Percentiles rank a stretch among this genome's conserved stretches.
Conservation (phyloP, 2,797 vertebrate genomes). For the Anolis apletophallus region DNA sequence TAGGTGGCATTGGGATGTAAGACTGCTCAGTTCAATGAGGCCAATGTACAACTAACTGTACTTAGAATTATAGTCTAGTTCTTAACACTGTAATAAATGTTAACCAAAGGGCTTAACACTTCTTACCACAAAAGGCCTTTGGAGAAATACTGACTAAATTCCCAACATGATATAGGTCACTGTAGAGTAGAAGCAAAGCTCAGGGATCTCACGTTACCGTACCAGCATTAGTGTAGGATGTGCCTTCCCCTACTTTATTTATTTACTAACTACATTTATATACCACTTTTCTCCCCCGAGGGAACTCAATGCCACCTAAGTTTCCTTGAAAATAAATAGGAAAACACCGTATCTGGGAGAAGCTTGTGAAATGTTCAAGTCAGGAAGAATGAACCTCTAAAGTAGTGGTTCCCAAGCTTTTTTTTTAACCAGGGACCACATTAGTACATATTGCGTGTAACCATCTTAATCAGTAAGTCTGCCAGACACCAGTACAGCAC, state of each 20-base stretch:
- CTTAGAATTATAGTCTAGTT: background rate
- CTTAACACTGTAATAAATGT: background rate
- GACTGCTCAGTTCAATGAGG: background rate
- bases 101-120: background rate
- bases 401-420: no score
- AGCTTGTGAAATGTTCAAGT: no score
- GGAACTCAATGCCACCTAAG: no score
- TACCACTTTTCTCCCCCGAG: no score
- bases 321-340: no score
- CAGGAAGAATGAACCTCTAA: no score
- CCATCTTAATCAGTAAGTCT: background rate
- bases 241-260: background rate
- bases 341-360: no score
- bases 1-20: background rate
- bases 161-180: background rate
- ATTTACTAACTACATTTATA: no score
- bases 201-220: background rate
- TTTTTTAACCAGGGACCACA: no score
- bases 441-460: background rate
- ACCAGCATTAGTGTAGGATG: background rate
- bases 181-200: background rate
- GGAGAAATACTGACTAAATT: conserved; percentile 25
- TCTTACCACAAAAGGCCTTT: background rate
- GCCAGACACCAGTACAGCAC: no score
- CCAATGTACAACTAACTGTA: background rate